Conservation (phyloP, 2,888 invertebrate species). For the Branchipolynoe longqiensis region DNA sequence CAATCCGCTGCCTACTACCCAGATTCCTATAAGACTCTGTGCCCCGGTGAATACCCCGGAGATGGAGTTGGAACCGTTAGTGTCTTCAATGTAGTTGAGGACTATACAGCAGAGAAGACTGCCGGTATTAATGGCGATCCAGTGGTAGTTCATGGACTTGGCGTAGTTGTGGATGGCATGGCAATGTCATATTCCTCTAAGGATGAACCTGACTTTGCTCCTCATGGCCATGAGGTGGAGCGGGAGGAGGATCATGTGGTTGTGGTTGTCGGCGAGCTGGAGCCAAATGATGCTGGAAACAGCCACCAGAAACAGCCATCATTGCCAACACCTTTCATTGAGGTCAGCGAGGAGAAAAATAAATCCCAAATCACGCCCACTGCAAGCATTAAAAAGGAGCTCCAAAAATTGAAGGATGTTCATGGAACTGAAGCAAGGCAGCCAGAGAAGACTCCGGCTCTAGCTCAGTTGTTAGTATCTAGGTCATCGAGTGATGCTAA, state of each 20-base stretch:
- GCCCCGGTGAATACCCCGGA: not conserved
- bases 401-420: too few species aligned
- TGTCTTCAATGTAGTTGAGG: not conserved
- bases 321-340: not conserved
- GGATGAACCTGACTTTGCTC: not conserved
- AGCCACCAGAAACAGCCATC: not conserved
- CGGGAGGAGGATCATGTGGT: slow-evolving; percentile 30
- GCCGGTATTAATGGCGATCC: not conserved
- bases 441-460: too few species aligned
- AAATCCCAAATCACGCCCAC: too few species aligned
- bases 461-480: too few species aligned
- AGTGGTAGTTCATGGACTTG: not conserved
- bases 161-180: not conserved
- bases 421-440: too few species aligned
- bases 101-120: too few species aligned
- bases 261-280: not conserved
- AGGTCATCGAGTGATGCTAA: slow-evolving; percentile 37
- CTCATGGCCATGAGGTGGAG: not conserved
- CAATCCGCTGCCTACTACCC: not conserved
- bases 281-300: not conserved
- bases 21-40: not conserved
- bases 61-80: not conserved
- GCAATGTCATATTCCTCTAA: not conserved
- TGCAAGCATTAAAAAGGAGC: too few species aligned
- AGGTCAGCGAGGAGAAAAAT: not conserved